Evolutionary conservation across 2,888 invertebrate species (phyloP), one percentile per base, ranked within the genome.

Genomic region (Nephrocerus scutellatus): DNA sequence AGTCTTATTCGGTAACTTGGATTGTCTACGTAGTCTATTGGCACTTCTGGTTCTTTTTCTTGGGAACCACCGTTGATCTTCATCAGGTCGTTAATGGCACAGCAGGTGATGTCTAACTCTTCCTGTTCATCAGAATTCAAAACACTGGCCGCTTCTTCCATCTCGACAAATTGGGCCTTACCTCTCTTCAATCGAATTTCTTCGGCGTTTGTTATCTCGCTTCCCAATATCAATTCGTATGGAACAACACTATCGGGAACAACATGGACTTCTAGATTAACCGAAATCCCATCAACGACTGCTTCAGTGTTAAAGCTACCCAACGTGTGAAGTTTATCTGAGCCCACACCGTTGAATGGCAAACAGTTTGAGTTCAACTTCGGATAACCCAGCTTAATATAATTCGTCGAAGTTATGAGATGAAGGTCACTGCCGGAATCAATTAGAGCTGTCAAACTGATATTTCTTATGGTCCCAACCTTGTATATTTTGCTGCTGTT

Each of bases 241-340:
- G 19, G 34, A 10, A 24, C n/a, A 7, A 33, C n/a, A 24, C 24
- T 16, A 3, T 35, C 35, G 3, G 35, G 28, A 21, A 15, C 34
- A n/a, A n/a, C n/a, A n/a, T n/a, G 13, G n/a, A 22, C 15, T 14
- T 31, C 15, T 10, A 31, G 14, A 15, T 31, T 16, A 5, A 31
- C 15, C 9, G 14, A 15, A 6, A 22, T 16, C 5, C 2, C n/a
- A n/a, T n/a, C n/a, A n/a, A n/a, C n/a, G n/a, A n/a, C n/a, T n/a
- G n/a, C n/a, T n/a, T n/a, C n/a, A n/a, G n/a, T n/a, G 12, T 34
- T 5, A 13, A 21, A 36, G 12, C 36, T 36, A n/a, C 36, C 33
- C 12, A 34, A 6, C 13, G 25, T 20, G n/a, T 12, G 7, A 14
- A 31, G 3, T 22, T 31, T 15, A 5, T 21, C 14, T 2, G 28